A percentile compares a stretch with the other conserved stretches of the same genome.
Conservation (phyloP, 2,113 vertebrate genomes). For the Pelecanoides urinatrix region DNA sequence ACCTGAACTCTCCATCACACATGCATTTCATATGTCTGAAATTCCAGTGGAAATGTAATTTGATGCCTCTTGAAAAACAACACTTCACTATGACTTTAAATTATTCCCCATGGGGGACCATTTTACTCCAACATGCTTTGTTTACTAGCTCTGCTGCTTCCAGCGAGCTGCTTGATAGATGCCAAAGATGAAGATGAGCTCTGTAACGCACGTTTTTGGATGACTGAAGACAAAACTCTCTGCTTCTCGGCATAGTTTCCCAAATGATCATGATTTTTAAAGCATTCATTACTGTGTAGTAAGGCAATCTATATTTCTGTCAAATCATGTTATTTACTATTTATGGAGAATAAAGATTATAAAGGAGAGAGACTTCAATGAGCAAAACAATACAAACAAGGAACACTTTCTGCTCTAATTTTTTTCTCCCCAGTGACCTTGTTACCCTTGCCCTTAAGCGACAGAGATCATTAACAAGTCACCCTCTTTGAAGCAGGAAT, state of each 20-base stretch:
- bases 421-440: conserved; percentile 4
- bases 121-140: conserved; percentile 30
- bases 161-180: conserved; percentile 30
- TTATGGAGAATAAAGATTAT: conserved; percentile 44
- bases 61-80: conserved; percentile 42
- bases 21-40: not conserved
- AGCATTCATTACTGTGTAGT: conserved; percentile 15
- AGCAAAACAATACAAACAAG: not conserved
- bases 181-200: conserved; percentile 14
- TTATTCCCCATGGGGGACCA: conserved; percentile 31
- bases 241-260: conserved; percentile 15
- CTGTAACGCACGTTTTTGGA: conserved; percentile 1
- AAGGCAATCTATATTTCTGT: conserved; percentile 43
- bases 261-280: conserved; percentile 34
- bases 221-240: conserved; percentile 18
- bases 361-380: not conserved
- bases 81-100: conserved; percentile 25
- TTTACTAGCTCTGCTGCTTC: conserved; percentile 37
- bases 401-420: not conserved
- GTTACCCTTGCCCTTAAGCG: not conserved
- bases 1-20: conserved; percentile 4
- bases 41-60: conserved; percentile 10
- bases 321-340: conserved; percentile 55
- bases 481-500: not conserved
- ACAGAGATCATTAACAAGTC: not conserved